Base-by-base conservation (phyloP, 2,113 vertebrate species). In the Coryphaenoides rupestris region DNA sequence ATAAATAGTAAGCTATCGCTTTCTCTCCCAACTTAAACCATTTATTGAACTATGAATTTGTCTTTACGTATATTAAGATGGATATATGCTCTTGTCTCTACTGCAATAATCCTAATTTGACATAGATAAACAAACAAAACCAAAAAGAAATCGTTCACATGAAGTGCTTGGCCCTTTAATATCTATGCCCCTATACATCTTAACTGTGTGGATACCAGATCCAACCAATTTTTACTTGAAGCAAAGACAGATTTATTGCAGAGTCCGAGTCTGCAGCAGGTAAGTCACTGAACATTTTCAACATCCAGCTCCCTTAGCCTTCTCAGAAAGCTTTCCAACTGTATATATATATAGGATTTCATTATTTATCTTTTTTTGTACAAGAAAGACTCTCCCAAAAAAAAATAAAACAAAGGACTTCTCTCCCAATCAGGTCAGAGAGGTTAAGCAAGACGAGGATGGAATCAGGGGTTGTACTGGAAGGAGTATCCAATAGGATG, bases 321-420 rank as follows among this genome's bases (percentile, higher is more conserved):
- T 83, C 78, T 81, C 86, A 82, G 83, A 88, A 85, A 85, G 82
- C 78, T 80, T 82, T 61, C 67, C 72, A 78, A 85, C 75, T 76
- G 69, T 79, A n/a, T n/a, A n/a, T n/a, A n/a, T 83, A 58, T 65
- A 83, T 77, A 88, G 62, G 71, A 40, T 40, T 40, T 40, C 4
- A 40, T 40, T 7, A 10, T 40, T 77, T 78, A 40, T 40, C 2
- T 7, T 40, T 77, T 78, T 81, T 49, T 74, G 70, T 78, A 72
- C 58, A 72, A 76, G 65, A 70, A 28, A 49, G 57, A 80, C 75
- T 80, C 70, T 84, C 80, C 79, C 74, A 74, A 81, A 81, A 71
- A 62, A 55, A 82, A 72, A 75, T 78, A 66, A 72, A 69, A 70
- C 70, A 63, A 81, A 40, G 33, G 33, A 70, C 65, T 77, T 78